Conservation (phyloP, 2,113 vertebrate species). For the human region GRCh38 chr22:38295001-38295500, state of each 20-base stretch:
- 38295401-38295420: conserved; percentile 73
- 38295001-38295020: neutral
- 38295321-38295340: neutral
- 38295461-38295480: conserved; percentile 65
- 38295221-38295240: neutral
- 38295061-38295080: neutral
- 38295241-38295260: neutral
- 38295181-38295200: neutral
- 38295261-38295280: neutral
- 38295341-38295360: neutral
- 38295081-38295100: neutral
- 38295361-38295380: neutral
- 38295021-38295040: neutral
- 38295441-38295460: conserved; percentile 79
- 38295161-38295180: neutral
- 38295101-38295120: neutral
- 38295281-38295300: neutral
- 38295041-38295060: neutral
- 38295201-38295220: neutral
- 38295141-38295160: neutral
- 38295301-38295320: neutral
- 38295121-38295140: neutral
- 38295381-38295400: conserved; percentile 75
- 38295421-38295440: conserved; percentile 70
- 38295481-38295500: neutral